Base-by-base conservation (phyloP, 2,113 vertebrate genomes). In the Sander lucioperca region DNA sequence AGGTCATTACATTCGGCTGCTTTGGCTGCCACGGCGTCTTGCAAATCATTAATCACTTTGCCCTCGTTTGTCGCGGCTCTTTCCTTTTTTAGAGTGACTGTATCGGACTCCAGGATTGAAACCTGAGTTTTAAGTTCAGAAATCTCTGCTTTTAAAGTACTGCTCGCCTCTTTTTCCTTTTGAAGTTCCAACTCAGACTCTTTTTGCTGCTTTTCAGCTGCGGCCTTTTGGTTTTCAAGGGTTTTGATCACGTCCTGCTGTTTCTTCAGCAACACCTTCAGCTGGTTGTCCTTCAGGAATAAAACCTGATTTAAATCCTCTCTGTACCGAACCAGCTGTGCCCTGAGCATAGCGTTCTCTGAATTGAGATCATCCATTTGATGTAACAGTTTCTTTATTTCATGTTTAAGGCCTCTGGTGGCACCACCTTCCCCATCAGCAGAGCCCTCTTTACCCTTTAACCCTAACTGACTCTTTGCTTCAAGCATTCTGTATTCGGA, bases 271-370 rank as follows among this genome's bases (percentile, higher is more conserved):
- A 97, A 89, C 66, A 95, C 95, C 86, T 97, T 97, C 75, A 96
- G 68, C 81, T 98, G 97, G 91, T 97, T 95, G 89, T 97, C 97
- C 80, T 98, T 98, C 21, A 98, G 89, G 21, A 95, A 97, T 7
- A 98, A 86, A 33, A 97, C 96, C n/a, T 97, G 96, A 61, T 97
- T 97, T 12, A 98, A 82, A 71, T 98, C 97, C 74, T 97, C 96
- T 80, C 96, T 94, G 82, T 97, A 97, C 2, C 96, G 95, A 50
- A 97, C 91, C 47, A 98, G 94, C 27, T 97, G 97, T 7, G 97
- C 97, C 90, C 92, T 95, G 21, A 97, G 94, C 97, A 97, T 96
- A 0, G 97, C 97, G 1, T 97, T 98, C 92, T 97, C 96, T 3
- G 97, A 97, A 88, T 98, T 97, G 13, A 98, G 94, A 87, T 98